These are phyloP conservation scores for Todiramphus saurophagus DNA, from an alignment of 2,113 vertebrate genomes.

Conservation along the genomic window DNA sequence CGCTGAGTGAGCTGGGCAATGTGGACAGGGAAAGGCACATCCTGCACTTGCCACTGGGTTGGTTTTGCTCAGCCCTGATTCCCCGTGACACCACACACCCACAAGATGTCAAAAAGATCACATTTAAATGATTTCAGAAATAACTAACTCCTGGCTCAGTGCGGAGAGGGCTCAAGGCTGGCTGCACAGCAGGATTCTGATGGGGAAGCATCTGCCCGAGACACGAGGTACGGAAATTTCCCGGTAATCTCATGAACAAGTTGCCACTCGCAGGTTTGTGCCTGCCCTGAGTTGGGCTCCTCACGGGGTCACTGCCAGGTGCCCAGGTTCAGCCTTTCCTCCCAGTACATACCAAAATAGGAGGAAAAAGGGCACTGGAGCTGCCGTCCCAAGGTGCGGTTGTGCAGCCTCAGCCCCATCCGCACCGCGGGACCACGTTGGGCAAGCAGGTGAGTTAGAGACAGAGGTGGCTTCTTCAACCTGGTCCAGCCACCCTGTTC, in stretches of 20 bases:
- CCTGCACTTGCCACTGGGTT: rapidly evolving
- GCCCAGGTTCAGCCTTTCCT: neutral
- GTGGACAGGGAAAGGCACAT: rapidly evolving
- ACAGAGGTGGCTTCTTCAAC: rapidly evolving
- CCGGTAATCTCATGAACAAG: neutral
- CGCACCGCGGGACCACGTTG: rapidly evolving
- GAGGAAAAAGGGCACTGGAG: neutral
- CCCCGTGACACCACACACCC: neutral
- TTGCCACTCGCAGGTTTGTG: neutral
- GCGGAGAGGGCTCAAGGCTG: neutral
- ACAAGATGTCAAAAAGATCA: neutral
- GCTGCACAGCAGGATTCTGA: neutral
- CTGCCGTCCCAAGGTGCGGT: rapidly evolving
- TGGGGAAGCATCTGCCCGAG: constrained; percentile 51
- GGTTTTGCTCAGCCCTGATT: neutral
- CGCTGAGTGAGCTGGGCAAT: neutral
- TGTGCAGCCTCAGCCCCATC: neutral
- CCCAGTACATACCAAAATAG: rapidly evolving
- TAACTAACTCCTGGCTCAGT: neutral
- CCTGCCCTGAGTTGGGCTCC: neutral
- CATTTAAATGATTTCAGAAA: constrained; percentile 20
- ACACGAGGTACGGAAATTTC: neutral
- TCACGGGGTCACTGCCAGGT: rapidly evolving
- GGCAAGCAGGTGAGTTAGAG: neutral
- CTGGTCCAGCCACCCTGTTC: neutral